A percentile compares a stretch with the other conserved stretches of the same genome.
phyloP scores from a whole-genome alignment of 2,113 vertebrate species.

The Xiphophorus maculatus region DNA sequence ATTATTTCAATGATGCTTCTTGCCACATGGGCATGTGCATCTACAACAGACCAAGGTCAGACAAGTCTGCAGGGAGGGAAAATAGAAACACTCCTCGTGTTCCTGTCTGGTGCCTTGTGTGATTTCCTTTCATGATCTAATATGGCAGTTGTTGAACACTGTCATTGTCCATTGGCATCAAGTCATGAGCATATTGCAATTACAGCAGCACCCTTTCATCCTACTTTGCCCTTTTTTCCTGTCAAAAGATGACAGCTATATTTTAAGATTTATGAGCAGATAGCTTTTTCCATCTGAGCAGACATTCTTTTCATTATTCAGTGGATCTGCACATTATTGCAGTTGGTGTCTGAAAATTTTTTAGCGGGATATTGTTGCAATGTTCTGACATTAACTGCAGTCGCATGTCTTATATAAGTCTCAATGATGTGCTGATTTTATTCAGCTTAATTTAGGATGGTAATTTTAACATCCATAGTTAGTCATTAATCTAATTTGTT shows the following conservation, averaged over 20 bases:
- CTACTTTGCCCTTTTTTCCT: not conserved
- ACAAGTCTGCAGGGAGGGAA: slow-evolving; percentile 26
- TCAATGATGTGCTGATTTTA: not conserved
- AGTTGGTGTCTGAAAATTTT: not conserved
- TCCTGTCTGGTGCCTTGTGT: slow-evolving; percentile 11
- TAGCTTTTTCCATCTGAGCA: not conserved
- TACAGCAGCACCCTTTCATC: not conserved
- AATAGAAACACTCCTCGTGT: slow-evolving; percentile 23
- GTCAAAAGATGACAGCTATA: not conserved
- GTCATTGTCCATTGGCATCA: not conserved
- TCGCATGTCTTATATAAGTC: slow-evolving; percentile 2
- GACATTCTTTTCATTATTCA: slow-evolving; percentile 2
- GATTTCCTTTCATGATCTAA: slow-evolving; percentile 12
- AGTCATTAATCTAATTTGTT: slow-evolving; percentile 41
- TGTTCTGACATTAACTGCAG: slow-evolving; percentile 25
- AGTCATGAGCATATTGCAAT: slow-evolving; percentile 4
- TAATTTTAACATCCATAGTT: not conserved
- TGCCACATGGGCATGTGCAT: slow-evolving; percentile 28
- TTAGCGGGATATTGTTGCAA: not conserved
- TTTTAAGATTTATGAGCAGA: slow-evolving; percentile 3
- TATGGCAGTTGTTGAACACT: not conserved
- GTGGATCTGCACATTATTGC: not conserved
- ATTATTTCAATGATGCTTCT: slow-evolving; percentile 69
- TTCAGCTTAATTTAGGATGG: slow-evolving; percentile 5
- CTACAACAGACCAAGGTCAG: slow-evolving; percentile 45